Conservation (phyloP, 2,888 invertebrate genomes). For the Nemurella pictetii region DNA sequence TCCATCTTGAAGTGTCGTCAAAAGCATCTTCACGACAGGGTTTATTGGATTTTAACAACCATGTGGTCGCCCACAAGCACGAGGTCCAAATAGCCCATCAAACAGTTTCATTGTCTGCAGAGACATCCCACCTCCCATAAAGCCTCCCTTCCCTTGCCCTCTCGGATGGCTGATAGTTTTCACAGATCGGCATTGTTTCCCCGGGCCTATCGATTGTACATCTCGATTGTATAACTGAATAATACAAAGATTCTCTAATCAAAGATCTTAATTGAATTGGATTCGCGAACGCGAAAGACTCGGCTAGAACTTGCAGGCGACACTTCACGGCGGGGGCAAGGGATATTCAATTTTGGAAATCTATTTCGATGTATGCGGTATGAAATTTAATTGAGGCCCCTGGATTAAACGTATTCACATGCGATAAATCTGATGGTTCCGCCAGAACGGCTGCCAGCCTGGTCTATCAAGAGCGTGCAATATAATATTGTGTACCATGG, state of each 20-base stretch:
- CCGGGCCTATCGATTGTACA: not conserved
- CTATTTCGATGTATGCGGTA: not conserved
- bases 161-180: not conserved
- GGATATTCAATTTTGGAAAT: not conserved
- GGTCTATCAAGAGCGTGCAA: not conserved
- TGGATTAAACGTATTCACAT: not conserved
- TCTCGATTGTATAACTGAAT: not conserved
- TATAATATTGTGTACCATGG: not conserved
- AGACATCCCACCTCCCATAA: not conserved
- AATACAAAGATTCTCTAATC: not conserved
- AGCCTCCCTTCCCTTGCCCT: not conserved
- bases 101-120: not conserved
- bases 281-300: not conserved
- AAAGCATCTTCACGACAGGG: not conserved
- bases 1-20: not conserved
- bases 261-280: not conserved
- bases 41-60: not conserved
- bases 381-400: not conserved
- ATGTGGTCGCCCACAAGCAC: not conserved
- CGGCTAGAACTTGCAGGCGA: not conserved
- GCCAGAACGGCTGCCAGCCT: too few species aligned
- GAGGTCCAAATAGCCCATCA: not conserved
- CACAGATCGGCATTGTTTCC: not conserved
- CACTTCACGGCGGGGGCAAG: not conserved
- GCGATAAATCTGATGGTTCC: not conserved